Conservation (phyloP, 2,113 vertebrate species). For the Neoarius graeffei region DNA sequence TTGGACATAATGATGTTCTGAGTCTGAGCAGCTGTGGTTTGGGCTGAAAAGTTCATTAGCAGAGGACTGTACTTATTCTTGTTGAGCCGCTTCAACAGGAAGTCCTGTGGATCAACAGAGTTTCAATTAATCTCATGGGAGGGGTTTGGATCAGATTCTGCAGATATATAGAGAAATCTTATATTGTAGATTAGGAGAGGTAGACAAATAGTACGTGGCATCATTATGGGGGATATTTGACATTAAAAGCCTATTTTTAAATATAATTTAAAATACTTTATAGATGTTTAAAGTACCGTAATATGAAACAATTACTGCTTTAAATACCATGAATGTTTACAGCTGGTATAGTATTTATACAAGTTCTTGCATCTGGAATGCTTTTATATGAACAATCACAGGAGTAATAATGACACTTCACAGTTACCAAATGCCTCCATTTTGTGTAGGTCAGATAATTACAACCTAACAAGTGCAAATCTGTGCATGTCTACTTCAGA, state of each 20-base stretch:
- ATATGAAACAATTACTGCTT: not conserved
- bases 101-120: constrained; percentile 73
- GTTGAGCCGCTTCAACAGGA: constrained; percentile 82
- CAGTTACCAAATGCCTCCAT: constrained; percentile 8
- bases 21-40: constrained; percentile 88
- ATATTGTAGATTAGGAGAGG: not conserved
- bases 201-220: not conserved
- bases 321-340: not conserved
- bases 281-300: not conserved
- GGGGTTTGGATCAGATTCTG: constrained; percentile 12
- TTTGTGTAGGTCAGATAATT: constrained; percentile 13
- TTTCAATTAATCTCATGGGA: not conserved
- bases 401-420: constrained; percentile 17
- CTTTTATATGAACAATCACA: constrained; percentile 1
- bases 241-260: not conserved
- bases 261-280: not conserved
- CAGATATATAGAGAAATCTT: not conserved
- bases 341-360: not conserved
- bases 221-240: not conserved
- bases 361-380: constrained; percentile 14
- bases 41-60: constrained; percentile 90
- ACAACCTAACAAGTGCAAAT: constrained; percentile 19
- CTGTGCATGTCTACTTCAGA: constrained; percentile 10
- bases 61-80: constrained; percentile 86
- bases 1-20: constrained; percentile 92